Conservation (phyloP, 2,113 vertebrate species). For the Calyptomena viridis region DNA sequence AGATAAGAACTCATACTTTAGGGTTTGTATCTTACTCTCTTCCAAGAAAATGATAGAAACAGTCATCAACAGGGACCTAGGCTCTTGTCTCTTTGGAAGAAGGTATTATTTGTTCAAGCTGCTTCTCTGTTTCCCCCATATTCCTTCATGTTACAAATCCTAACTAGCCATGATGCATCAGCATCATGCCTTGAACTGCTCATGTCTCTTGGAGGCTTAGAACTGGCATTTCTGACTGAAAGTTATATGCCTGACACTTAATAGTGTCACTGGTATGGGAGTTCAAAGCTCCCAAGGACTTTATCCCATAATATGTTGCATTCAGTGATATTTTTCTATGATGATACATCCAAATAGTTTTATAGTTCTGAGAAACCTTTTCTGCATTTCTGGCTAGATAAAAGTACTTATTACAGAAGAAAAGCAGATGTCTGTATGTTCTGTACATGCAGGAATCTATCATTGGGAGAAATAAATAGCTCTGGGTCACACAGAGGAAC, state of each 20-base stretch:
- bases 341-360: not conserved
- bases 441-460: not conserved
- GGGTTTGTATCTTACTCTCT: not conserved
- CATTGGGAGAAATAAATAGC: slow-evolving; percentile 28
- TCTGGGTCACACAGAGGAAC: slow-evolving; percentile 23
- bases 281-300: not conserved
- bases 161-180: not conserved
- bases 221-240: not conserved
- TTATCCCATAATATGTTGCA: not conserved
- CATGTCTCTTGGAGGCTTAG: not conserved
- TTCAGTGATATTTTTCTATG: not conserved
- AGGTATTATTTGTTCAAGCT: not conserved
- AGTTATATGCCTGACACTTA: not conserved
- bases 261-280: not conserved
- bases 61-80: not conserved
- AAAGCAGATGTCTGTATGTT: not conserved
- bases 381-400: not conserved
- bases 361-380: not conserved
- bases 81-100: not conserved
- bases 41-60: not conserved
- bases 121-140: not conserved
- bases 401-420: not conserved
- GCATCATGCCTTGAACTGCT: not conserved
- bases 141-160: not conserved
- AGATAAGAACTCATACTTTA: not conserved